Conservation (phyloP, 2,113 vertebrate species). For the Quiscalus mexicanus region DNA sequence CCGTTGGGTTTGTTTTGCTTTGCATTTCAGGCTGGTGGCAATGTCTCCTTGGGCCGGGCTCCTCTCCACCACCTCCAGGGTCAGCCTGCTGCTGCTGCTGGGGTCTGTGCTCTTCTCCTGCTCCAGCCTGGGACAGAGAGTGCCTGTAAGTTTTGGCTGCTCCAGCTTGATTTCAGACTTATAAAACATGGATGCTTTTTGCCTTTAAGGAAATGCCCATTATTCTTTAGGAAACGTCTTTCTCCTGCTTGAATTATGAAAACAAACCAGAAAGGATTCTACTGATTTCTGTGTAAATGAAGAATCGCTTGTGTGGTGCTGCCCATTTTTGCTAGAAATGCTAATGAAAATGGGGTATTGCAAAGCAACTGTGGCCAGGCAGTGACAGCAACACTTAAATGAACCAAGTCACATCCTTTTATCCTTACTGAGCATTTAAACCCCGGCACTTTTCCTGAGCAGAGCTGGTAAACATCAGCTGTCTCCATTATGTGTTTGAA, state of each 20-base stretch:
- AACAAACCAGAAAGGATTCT: background rate
- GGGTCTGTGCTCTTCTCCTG: background rate
- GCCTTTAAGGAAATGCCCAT: background rate
- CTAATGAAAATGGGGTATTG: background rate
- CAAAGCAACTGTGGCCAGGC: background rate
- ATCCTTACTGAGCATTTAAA: background rate
- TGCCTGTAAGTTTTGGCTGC: constrained; percentile 32
- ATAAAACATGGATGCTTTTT: background rate
- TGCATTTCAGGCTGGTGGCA: constrained; percentile 39
- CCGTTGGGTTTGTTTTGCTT: background rate
- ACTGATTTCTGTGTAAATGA: background rate
- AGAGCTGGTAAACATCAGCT: constrained; percentile 18
- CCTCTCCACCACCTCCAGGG: background rate
- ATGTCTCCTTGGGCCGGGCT: background rate
- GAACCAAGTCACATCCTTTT: background rate
- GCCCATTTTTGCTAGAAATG: background rate
- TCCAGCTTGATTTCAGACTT: background rate
- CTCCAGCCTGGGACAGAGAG: constrained; percentile 6
- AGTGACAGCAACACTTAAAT: background rate
- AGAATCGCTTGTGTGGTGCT: fast-evolving
- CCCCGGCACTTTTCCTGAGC: background rate
- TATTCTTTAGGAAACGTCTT: background rate
- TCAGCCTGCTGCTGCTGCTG: constrained; percentile 43
- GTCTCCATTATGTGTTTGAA: constrained; percentile 55
- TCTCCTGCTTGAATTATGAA: background rate